Base-by-base conservation (phyloP, 2,888 invertebrate genomes). In the Candidula unifasciata region DNA sequence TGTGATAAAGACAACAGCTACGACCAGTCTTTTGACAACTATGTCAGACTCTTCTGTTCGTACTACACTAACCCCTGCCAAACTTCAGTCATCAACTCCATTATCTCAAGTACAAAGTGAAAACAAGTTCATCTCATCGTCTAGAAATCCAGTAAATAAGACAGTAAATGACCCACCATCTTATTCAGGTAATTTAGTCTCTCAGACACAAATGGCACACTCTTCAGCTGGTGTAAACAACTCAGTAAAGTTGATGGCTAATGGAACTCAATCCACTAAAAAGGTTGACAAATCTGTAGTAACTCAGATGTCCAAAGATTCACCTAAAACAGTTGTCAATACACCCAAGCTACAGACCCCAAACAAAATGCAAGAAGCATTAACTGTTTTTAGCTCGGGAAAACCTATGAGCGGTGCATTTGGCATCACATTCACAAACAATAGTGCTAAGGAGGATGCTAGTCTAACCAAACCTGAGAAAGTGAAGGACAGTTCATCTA, bases 11-110 rank as follows among this genome's bases (percentile, higher is more conserved):
- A 54, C 33, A 24, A 69, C 54, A 30, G 80, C 80, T 30, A 68
- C 73, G 3, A 52, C 81, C 33, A 84, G 86, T 30, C 84, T 86
- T n/a, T 54, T 84, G 33, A 60, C 82, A 6, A 80, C 84, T 18
- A 73, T n/a, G 13, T 78, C 78, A 27, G n/a, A 57, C 13, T 8
- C 64, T 37, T 16, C 80, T 18, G 57, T 57, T 27, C 37, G 35
- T 37, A 68, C 35, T 18, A 35, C 33, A n/a, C 21, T n/a, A 33
- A 1, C 83, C 33, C 30, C 76, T 52, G 24, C 76, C 3, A 44
- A n/a, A 24, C n/a, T 54, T 3, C 24, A 79, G 21, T 3, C 69
- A 33, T 69, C 66, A 5, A 35, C 69, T 8, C 54, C 77, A 74
- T 24, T 35, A 60, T 64, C 64, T 37, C 2, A 52, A 35, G 33